Conservation (phyloP, 2,888 invertebrate species). For the Coronaproctus castanopsis region DNA sequence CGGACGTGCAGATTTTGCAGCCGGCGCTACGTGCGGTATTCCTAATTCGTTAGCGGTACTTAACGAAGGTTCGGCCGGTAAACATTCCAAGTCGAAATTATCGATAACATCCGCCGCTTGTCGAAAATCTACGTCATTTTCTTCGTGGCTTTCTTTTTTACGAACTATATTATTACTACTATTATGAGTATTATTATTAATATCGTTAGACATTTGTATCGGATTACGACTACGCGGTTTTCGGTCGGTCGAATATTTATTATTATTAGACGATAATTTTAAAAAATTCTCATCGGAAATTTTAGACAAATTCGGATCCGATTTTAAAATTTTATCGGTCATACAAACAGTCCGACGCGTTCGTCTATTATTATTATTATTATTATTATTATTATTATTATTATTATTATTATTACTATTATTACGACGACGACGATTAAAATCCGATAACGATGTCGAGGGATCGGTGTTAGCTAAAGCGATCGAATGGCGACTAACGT, state of each 20-base stretch:
- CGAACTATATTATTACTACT: constrained; percentile 14
- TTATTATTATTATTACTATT: background rate
- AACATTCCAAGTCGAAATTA: background rate
- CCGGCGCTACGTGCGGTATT: constrained; percentile 7
- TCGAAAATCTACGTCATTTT: background rate
- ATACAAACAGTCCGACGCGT: background rate
- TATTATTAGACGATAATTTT: constrained; percentile 5
- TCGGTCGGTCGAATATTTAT: constrained; percentile 46
- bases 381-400: background rate
- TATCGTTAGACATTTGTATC: constrained; percentile 40
- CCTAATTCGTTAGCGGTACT: constrained; percentile 12
- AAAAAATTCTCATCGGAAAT: background rate
- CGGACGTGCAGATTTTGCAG: constrained; percentile 18
- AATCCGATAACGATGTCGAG: background rate
- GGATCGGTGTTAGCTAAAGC: background rate
- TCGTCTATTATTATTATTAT: too few species aligned
- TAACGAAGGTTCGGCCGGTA: background rate
- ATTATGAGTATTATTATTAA: too few species aligned
- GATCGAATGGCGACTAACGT: too few species aligned
- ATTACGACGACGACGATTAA: constrained; percentile 3
- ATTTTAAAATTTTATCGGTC: background rate
- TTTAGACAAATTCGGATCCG: background rate
- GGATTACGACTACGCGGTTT: constrained; percentile 51
- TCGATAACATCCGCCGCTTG: background rate
- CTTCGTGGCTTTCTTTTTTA: constrained; percentile 26